A percentile compares a stretch with the other conserved stretches of the same genome.
Conservation (phyloP, 2,113 vertebrate genomes). For the Erpornis zantholeuca region DNA sequence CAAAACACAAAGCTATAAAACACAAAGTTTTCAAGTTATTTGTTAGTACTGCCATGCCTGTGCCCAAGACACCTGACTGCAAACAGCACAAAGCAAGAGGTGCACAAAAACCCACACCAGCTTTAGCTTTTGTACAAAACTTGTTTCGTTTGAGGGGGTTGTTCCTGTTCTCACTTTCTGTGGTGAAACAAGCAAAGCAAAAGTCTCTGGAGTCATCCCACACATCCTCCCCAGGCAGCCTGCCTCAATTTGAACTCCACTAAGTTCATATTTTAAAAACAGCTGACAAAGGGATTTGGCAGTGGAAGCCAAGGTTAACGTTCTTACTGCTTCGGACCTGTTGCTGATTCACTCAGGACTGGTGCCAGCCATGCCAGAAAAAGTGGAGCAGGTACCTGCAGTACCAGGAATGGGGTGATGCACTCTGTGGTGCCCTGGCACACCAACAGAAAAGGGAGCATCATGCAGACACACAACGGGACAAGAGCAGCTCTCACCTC, state of each 20-base stretch:
- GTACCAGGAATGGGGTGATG: neutral
- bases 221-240: neutral
- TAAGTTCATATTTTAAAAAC: neutral
- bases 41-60: neutral
- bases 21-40: neutral
- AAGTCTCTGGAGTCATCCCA: neutral
- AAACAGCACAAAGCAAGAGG: neutral
- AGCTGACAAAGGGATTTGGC: neutral
- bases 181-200: neutral
- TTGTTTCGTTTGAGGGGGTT: neutral
- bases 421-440: neutral
- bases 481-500: neutral
- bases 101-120: neutral
- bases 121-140: neutral
- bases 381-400: neutral
- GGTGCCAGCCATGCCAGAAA: neutral
- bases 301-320: neutral
- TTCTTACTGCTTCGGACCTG: neutral
- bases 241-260: neutral
- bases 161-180: neutral
- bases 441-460: neutral
- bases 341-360: neutral
- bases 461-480: rapidly evolving
- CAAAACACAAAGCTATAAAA: neutral
- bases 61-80: neutral